Evolutionary conservation across 2,888 invertebrate genomes (phyloP).

Genomic region (Drosophila picticornis): DNA sequence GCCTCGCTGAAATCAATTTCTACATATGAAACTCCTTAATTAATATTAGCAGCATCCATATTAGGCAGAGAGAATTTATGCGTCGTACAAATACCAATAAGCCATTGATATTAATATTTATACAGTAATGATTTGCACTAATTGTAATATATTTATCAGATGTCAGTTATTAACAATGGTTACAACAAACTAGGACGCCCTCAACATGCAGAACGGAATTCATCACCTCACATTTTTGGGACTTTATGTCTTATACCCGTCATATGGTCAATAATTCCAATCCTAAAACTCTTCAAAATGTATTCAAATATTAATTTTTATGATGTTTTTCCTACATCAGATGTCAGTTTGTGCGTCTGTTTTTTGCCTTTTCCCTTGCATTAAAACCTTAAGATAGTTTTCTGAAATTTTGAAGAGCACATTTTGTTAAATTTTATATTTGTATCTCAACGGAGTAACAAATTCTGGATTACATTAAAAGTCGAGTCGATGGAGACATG

Average conservation of each 20-base stretch:
- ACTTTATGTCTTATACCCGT: neutral
- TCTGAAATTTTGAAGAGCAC: neutral
- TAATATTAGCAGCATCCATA: constrained; percentile 65
- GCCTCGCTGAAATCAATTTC: constrained; percentile 64
- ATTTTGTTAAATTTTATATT: neutral
- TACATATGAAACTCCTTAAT: constrained; percentile 56
- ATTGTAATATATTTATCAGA: neutral
- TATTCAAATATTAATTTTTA: neutral
- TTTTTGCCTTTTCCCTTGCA: neutral
- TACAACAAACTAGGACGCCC: neutral
- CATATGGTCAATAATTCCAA: neutral
- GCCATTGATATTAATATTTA: constrained; percentile 5
- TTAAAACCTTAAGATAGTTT: neutral
- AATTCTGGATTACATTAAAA: neutral
- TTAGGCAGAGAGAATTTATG: constrained; percentile 54
- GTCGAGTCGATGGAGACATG: neutral
- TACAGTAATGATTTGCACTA: neutral
- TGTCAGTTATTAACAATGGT: neutral
- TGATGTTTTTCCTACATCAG: fast-evolving
- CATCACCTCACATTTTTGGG: fast-evolving
- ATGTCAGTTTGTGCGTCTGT: neutral
- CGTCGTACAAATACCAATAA: constrained; percentile 30
- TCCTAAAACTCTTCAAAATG: neutral
- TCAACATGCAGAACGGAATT: neutral
- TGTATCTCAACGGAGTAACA: fast-evolving